Evolutionary conservation across 1,140 invertebrate species (phyloP).

Genomic region (Drosophila burlai): DNA sequence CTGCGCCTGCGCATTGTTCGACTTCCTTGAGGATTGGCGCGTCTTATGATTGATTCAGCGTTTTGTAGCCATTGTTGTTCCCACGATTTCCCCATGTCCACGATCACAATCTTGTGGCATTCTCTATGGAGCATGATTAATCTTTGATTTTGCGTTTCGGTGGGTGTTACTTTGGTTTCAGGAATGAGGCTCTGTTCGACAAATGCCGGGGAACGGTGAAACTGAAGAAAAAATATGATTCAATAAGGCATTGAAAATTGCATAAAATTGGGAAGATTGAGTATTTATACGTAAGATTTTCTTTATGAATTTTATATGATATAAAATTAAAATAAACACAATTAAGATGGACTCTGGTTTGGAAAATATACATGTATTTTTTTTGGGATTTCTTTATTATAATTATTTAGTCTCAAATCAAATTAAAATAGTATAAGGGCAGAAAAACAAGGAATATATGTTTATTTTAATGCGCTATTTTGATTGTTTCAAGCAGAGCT

Average conservation of each 20-base stretch:
- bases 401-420: no score
- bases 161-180: constrained; percentile 40
- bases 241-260: background rate
- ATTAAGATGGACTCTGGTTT: background rate
- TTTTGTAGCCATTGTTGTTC: constrained; percentile 67
- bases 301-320: background rate
- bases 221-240: constrained; percentile 14
- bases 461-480: no score
- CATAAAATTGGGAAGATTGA: background rate
- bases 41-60: constrained; percentile 73
- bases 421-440: no score
- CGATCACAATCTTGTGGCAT: constrained; percentile 77
- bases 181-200: background rate
- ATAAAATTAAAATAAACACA: background rate
- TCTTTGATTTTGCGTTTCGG: constrained; percentile 40
- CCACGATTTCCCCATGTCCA: constrained; percentile 46
- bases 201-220: constrained; percentile 7
- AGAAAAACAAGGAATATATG: no score
- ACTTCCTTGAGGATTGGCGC: constrained; percentile 71
- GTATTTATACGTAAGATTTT: background rate
- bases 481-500: no score
- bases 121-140: constrained; percentile 51
- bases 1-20: constrained; percentile 55
- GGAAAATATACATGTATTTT: no score
- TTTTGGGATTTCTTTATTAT: no score